Evolutionary conservation across 2,888 invertebrate genomes (phyloP).

Genomic region (Philonicus albiceps): DNA sequence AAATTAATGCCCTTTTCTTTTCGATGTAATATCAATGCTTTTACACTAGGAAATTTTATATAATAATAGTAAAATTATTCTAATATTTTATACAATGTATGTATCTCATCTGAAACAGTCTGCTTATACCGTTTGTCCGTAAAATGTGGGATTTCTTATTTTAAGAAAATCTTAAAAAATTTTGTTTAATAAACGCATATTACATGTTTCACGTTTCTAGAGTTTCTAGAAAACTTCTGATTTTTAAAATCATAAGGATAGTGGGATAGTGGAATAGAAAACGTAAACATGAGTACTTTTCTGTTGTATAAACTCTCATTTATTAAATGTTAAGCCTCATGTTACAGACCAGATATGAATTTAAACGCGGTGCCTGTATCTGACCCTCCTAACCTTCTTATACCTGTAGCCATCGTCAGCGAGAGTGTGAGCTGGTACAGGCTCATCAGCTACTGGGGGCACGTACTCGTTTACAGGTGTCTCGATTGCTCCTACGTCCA

Average conservation of each 20-base stretch:
- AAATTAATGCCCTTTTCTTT: no score
- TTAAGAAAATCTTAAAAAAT: no score
- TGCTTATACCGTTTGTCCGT: no score
- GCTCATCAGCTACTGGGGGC: neutral
- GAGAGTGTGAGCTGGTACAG: neutral
- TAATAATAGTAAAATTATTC: no score
- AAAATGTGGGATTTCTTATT: no score
- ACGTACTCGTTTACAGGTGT: slow-evolving; percentile 1
- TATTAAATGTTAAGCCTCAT: neutral
- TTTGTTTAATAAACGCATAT: no score
- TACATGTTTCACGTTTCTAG: no score
- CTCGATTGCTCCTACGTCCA: neutral
- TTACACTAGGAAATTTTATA: no score
- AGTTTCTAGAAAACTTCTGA: no score
- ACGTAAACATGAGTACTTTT: neutral
- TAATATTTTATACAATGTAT: no score
- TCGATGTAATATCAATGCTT: no score
- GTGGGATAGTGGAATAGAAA: neutral
- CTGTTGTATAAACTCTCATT: neutral
- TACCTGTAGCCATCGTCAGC: slow-evolving; percentile 21
- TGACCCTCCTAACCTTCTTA: slow-evolving; percentile 16
- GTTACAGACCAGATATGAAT: neutral
- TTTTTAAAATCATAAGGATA: neutral
- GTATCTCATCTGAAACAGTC: no score
- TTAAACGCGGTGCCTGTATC: neutral